Evolutionary conservation across 1,140 invertebrate genomes (phyloP).

Genomic region (Heterodera carotae): DNA sequence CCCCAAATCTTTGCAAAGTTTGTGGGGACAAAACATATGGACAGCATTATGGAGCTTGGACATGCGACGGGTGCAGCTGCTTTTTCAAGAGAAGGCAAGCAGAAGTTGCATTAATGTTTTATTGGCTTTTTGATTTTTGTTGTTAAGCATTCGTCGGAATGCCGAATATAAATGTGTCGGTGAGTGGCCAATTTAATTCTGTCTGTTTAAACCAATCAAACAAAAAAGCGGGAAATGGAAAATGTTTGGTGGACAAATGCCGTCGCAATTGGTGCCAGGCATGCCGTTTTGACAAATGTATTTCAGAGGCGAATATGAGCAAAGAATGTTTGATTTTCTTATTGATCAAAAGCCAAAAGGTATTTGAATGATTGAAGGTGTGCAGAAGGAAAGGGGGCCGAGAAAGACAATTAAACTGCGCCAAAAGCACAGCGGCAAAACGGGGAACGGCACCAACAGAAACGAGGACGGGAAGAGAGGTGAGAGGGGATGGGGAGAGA

Average conservation of each 20-base stretch:
- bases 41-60: constrained; percentile 22
- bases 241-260: constrained; percentile 21
- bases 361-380: constrained; percentile 19
- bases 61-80: constrained; percentile 27
- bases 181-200: not conserved
- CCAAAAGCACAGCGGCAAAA: not conserved
- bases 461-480: not conserved
- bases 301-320: constrained; percentile 11
- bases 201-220: not conserved
- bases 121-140: constrained; percentile 2
- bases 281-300: constrained; percentile 24
- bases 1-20: constrained; percentile 18
- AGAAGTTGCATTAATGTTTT: not conserved
- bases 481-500: not conserved
- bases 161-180: constrained; percentile 12
- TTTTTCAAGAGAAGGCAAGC: constrained; percentile 20
- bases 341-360: not conserved
- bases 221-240: not conserved
- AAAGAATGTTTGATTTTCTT: constrained; percentile 14
- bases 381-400: constrained; percentile 19
- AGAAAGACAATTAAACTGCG: constrained; percentile 10
- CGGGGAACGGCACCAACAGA: not conserved
- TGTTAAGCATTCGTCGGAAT: constrained; percentile 18
- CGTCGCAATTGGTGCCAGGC: constrained; percentile 32
- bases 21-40: constrained; percentile 29